Evolutionary conservation across 2,888 invertebrate genomes (phyloP).

Genomic region (Ceraclea dissimilis): DNA sequence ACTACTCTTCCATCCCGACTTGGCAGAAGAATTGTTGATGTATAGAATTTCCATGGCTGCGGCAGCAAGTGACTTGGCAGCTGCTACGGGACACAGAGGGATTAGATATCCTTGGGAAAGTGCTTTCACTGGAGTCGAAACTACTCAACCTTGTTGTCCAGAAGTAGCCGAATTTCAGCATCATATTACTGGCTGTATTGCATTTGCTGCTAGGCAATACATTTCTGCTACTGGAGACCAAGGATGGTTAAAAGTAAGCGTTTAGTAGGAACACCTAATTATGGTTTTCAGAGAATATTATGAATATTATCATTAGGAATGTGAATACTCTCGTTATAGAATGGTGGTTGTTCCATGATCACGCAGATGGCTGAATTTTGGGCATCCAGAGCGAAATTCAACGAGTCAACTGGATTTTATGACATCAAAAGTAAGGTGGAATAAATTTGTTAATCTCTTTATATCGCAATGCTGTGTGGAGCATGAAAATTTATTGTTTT

Average conservation of each 20-base stretch:
- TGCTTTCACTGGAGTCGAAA: slow-evolving; percentile 52
- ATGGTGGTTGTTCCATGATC: slow-evolving; percentile 49
- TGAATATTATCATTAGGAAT: not conserved
- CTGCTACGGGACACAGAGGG: slow-evolving; percentile 44
- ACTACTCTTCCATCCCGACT: slow-evolving; percentile 43
- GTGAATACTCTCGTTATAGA: slow-evolving; percentile 32
- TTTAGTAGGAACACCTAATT: not conserved
- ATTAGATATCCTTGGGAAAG: slow-evolving; percentile 58
- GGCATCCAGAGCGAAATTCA: slow-evolving; percentile 47
- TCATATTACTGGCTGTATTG: slow-evolving; percentile 52
- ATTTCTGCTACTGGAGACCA: slow-evolving; percentile 42
- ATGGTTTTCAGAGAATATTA: not conserved
- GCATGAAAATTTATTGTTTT: slow-evolving; percentile 2
- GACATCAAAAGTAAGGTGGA: slow-evolving; percentile 46
- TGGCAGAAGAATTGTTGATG: slow-evolving; percentile 43
- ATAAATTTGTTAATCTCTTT: too few relatives aligned
- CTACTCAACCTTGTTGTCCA: slow-evolving; percentile 53
- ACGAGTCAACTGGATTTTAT: slow-evolving; percentile 40
- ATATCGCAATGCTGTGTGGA: too few relatives aligned
- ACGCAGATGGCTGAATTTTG: slow-evolving; percentile 53
- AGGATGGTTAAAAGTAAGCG: slow-evolving; percentile 39
- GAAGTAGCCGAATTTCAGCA: slow-evolving; percentile 50
- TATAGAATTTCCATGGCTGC: slow-evolving; percentile 46
- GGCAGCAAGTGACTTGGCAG: slow-evolving; percentile 47
- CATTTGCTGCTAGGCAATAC: slow-evolving; percentile 46